These are phyloP conservation scores for Erethizon dorsatum DNA, from an alignment of 2,797 vertebrate genomes.

Conservation along the genomic window DNA sequence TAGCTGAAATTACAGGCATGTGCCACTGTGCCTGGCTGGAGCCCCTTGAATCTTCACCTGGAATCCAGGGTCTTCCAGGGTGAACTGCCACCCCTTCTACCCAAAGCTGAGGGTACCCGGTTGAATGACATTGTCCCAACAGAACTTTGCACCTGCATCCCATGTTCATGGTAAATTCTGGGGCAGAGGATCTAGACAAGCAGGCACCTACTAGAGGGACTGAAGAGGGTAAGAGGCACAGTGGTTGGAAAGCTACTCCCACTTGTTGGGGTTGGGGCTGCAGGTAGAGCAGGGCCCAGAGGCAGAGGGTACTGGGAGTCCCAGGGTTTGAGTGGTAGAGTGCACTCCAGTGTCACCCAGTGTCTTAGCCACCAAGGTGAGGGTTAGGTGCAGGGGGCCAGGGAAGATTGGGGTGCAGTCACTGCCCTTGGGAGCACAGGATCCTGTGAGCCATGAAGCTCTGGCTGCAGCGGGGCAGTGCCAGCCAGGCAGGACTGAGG, in stretches of 20 bases:
- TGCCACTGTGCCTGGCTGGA: not conserved
- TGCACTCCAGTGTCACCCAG: not conserved
- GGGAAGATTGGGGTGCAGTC: not conserved
- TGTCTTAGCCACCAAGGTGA: not conserved
- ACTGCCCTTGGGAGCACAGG: not conserved
- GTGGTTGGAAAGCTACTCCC: not conserved
- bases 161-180: too few relatives aligned
- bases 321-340: not conserved
- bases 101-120: not conserved
- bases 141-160: not conserved
- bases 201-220: too few relatives aligned
- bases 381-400: not conserved
- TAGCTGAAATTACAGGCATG: not conserved
- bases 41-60: not conserved
- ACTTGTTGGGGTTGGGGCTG: too few relatives aligned
- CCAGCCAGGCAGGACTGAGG: not conserved
- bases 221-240: too few relatives aligned
- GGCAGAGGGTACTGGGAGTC: not conserved
- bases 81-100: too few relatives aligned
- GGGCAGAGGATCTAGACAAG: not conserved
- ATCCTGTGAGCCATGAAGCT: not conserved
- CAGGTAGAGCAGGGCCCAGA: not conserved
- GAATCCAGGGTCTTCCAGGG: not conserved
- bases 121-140: not conserved
- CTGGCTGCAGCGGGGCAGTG: not conserved